Conservation (phyloP, 2,113 vertebrate species). For the Ellobius talpinus region DNA sequence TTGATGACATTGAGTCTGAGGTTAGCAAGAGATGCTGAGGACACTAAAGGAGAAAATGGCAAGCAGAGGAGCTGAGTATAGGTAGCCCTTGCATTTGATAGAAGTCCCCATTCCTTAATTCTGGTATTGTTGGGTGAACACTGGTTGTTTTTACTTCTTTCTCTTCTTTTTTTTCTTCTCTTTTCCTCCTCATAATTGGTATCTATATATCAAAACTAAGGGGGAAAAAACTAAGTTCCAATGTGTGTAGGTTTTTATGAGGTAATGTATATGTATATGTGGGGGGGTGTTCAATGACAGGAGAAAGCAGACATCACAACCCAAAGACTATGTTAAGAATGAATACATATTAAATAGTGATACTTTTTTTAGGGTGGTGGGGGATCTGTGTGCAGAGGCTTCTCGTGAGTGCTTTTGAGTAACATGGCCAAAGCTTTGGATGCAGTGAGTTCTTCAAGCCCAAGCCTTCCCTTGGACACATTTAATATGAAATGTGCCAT, state of each 20-base stretch:
- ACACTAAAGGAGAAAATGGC: background rate
- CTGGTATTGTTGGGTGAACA: background rate
- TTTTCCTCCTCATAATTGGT: background rate
- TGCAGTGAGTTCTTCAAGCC: background rate
- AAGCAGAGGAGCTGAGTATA: background rate
- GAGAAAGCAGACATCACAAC: background rate
- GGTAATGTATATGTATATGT: background rate
- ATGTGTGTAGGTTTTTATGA: background rate
- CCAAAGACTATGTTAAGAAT: background rate
- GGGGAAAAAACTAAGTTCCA: background rate
- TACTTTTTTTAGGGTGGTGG: background rate
- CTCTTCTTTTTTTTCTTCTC: background rate
- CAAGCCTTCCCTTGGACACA: background rate
- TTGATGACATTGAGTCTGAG: background rate
- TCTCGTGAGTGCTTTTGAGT: constrained; percentile 1
- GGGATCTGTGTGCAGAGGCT: background rate
- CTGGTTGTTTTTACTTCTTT: constrained; percentile 49
- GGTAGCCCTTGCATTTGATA: background rate
- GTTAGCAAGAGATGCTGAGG: background rate
- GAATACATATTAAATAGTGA: background rate
- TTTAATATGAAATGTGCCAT: constrained; percentile 46
- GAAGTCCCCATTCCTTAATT: background rate
- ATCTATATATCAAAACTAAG: constrained; percentile 41
- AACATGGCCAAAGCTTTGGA: background rate
- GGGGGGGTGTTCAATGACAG: background rate